Percentiles rank a stretch among this genome's conserved stretches.
Evolutionary conservation across 2,888 invertebrate genomes (phyloP).

Genomic region (Drosophila acutilabella): DNA sequence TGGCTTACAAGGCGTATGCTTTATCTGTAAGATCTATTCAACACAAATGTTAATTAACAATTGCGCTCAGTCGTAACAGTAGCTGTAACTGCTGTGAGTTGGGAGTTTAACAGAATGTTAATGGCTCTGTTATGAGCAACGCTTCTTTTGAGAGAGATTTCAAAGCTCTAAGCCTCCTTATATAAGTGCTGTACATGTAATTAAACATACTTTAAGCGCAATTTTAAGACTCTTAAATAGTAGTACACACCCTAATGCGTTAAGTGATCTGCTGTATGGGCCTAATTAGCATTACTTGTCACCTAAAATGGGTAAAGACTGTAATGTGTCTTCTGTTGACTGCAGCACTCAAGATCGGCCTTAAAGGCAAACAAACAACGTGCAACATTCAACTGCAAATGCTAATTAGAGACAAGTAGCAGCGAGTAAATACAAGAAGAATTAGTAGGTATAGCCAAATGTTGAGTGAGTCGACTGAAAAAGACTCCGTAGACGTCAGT

Average conservation of each 20-base stretch:
- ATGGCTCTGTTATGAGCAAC: neutral
- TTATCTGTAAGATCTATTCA: slow-evolving; percentile 10
- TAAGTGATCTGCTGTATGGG: slow-evolving; percentile 24
- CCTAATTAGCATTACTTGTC: slow-evolving; percentile 56
- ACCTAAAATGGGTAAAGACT: slow-evolving; percentile 36
- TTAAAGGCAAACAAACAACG: slow-evolving; percentile 2
- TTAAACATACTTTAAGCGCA: neutral
- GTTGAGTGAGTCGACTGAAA: no score
- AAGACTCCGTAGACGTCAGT: no score
- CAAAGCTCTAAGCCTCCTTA: no score
- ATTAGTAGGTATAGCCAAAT: neutral
- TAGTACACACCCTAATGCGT: slow-evolving; percentile 21
- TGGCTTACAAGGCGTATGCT: slow-evolving; percentile 16
- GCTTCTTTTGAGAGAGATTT: no score
- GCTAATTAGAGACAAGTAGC: slow-evolving; percentile 47
- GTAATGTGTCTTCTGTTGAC: slow-evolving; percentile 8
- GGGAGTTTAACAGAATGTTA: slow-evolving; percentile 2
- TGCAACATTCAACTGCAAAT: slow-evolving; percentile 23
- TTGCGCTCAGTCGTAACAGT: neutral
- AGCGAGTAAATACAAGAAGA: slow-evolving; percentile 1
- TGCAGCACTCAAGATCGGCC: slow-evolving; percentile 7
- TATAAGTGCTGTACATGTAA: neutral
- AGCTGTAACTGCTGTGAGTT: neutral
- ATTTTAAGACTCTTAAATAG: no score
- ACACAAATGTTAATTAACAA: slow-evolving; percentile 6